phyloP scores from a whole-genome alignment of 23 tunicate species.

The Trididemnum miniatum region DNA sequence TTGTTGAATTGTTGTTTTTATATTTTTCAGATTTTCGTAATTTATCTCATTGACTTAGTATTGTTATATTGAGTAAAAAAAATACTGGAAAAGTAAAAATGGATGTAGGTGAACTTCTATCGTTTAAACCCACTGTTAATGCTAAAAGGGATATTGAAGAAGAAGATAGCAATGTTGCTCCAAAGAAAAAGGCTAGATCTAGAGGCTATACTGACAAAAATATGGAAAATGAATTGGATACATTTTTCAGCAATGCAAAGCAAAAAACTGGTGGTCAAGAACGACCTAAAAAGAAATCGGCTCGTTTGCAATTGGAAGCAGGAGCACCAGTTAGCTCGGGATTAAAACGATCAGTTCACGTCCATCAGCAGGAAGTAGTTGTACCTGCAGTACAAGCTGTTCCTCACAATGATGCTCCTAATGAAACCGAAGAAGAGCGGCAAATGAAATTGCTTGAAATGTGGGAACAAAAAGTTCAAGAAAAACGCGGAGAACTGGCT shows the following conservation, averaged over 20 bases:
- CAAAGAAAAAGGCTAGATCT: constrained; percentile 11
- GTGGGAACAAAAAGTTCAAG: constrained; percentile 79
- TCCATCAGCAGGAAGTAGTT: not conserved
- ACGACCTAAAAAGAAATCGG: constrained; percentile 63
- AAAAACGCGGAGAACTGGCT: constrained; percentile 24
- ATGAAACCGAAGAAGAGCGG: constrained; percentile 81
- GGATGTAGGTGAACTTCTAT: constrained; percentile 88
- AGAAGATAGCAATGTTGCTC: constrained; percentile 19
- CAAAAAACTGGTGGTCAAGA: constrained; percentile 36
- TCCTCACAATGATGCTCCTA: not conserved
- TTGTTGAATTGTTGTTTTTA: too few species aligned
- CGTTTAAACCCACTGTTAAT: constrained; percentile 64
- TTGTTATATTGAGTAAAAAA: too few species aligned
- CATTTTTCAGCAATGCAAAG: constrained; percentile 62
- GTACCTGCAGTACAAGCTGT: not conserved
- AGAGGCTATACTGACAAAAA: not conserved
- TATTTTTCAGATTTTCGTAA: too few species aligned
- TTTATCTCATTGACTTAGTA: too few species aligned
- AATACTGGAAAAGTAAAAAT: too few species aligned
- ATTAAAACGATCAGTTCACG: constrained; percentile 18
- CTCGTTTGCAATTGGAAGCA: constrained; percentile 66
- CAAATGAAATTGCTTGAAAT: constrained; percentile 90
- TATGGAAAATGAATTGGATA: constrained; percentile 66
- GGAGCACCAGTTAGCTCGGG: constrained; percentile 43
- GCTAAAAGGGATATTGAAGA: constrained; percentile 34